Evolutionary conservation across 2,797 vertebrate genomes (phyloP).

Genomic region (Perodicticus potto): DNA sequence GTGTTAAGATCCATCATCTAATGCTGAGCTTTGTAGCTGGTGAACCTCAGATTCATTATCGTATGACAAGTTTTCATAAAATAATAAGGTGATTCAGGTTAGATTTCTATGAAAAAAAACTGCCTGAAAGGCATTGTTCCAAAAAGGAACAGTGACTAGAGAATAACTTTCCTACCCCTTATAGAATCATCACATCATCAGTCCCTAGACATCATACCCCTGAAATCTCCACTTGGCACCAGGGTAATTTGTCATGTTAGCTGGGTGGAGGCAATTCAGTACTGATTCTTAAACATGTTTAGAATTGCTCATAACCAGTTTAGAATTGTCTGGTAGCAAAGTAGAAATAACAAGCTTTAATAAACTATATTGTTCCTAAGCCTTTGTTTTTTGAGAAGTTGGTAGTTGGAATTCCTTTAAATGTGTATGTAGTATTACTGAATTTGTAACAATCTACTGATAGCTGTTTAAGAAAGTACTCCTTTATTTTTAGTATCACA

Average conservation of each 20-base stretch:
- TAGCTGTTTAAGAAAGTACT: not conserved
- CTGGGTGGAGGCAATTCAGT: conserved; percentile 17
- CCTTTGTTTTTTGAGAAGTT: conserved; percentile 58
- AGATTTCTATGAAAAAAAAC: conserved; percentile 41
- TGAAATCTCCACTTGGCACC: not conserved
- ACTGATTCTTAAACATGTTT: conserved; percentile 47
- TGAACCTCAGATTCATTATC: conserved; percentile 38
- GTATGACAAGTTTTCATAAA: not conserved
- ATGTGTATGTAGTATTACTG: not conserved
- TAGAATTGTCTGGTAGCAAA: not conserved
- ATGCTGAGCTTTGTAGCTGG: conserved; percentile 1
- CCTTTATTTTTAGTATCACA: conserved; percentile 11
- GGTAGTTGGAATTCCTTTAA: conserved; percentile 49
- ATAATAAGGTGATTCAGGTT: conserved; percentile 28
- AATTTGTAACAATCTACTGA: conserved; percentile 19
- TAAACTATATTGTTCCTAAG: conserved; percentile 30
- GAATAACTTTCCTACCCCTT: conserved; percentile 44
- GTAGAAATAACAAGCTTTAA: conserved; percentile 12
- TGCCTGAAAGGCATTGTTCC: not conserved
- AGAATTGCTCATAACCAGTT: conserved; percentile 14
- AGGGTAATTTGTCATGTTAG: conserved; percentile 48
- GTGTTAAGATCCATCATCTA: not conserved
- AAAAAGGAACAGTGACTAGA: conserved; percentile 46
- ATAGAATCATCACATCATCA: conserved; percentile 45
- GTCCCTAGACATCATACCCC: not conserved